Evolutionary conservation across 2,888 invertebrate species (phyloP).

Genomic region (Lithophane socia): DNA sequence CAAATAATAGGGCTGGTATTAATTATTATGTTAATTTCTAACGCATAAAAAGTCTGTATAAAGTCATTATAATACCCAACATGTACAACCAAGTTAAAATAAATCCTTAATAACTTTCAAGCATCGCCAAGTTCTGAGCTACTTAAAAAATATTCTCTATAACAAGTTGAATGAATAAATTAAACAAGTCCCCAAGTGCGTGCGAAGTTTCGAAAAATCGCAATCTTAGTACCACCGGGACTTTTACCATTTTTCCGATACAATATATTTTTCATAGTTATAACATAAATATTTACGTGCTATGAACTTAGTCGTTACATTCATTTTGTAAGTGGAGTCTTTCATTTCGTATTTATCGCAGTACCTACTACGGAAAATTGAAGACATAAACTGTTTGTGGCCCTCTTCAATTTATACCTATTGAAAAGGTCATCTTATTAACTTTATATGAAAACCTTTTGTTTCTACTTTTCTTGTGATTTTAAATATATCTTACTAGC

Average conservation of each 20-base stretch:
- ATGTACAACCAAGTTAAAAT: neutral
- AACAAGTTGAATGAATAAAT: slow-evolving; percentile 57
- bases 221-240: slow-evolving; percentile 8
- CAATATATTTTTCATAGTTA: slow-evolving; percentile 19
- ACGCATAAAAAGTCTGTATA: neutral
- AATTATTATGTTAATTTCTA: neutral
- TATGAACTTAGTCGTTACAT: slow-evolving; percentile 25
- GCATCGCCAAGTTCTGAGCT: slow-evolving; percentile 19
- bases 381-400: slow-evolving; percentile 15
- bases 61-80: neutral
- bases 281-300: slow-evolving; percentile 35
- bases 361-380: slow-evolving; percentile 16
- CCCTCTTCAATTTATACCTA: neutral
- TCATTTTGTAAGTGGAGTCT: slow-evolving; percentile 22
- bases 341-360: slow-evolving; percentile 11
- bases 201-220: slow-evolving; percentile 38
- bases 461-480: too few species aligned
- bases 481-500: too few species aligned
- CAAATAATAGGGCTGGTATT: neutral
- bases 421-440: neutral
- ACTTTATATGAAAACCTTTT: neutral
- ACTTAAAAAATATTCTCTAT: slow-evolving; percentile 37
- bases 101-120: slow-evolving; percentile 12
- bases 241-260: slow-evolving; percentile 31
- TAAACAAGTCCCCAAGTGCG: slow-evolving; percentile 37